phyloP scores from a whole-genome alignment of 2,888 invertebrate genomes.

The Malachius bipustulatus region DNA sequence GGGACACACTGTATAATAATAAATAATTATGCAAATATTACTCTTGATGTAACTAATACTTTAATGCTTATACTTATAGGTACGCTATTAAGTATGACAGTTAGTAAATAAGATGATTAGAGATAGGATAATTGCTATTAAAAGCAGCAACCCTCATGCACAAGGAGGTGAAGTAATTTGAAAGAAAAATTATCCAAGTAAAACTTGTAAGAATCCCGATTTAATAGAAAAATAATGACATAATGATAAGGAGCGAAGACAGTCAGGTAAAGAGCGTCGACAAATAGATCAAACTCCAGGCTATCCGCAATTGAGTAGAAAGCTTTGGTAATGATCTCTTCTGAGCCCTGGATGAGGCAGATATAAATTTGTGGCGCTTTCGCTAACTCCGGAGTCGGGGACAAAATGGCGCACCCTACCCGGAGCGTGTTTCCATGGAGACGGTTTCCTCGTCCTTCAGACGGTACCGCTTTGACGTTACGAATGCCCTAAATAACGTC shows the following conservation, averaged over 20 bases:
- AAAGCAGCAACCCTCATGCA: too few relatives aligned
- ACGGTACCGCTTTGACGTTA: conserved; percentile 21
- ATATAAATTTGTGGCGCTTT: conserved; percentile 41
- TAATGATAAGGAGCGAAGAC: conserved; percentile 1
- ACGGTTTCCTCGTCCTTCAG: conserved; percentile 31
- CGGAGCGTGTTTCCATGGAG: conserved; percentile 35
- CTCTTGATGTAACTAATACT: too few relatives aligned
- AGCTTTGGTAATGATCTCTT: conserved; percentile 42
- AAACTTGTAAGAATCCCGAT: too few relatives aligned
- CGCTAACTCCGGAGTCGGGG: conserved; percentile 35
- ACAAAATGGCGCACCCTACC: conserved; percentile 34
- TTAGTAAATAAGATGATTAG: too few relatives aligned
- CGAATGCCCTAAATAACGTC: conserved; percentile 15
- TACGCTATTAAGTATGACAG: too few relatives aligned
- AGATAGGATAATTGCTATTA: too few relatives aligned
- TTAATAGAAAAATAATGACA: not conserved
- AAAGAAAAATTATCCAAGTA: too few relatives aligned
- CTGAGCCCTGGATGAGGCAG: conserved; percentile 41
- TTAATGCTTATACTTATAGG: too few relatives aligned
- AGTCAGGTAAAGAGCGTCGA: conserved; percentile 33
- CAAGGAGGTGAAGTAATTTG: too few relatives aligned
- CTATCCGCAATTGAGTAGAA: conserved; percentile 42
- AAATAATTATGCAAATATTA: too few relatives aligned
- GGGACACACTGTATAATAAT: too few relatives aligned
- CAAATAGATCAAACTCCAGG: conserved; percentile 40